Percentiles rank a stretch among this genome's conserved stretches.
Evolutionary conservation across 2,113 vertebrate species (phyloP).

Genomic region (Cyanoderma ruficeps): DNA sequence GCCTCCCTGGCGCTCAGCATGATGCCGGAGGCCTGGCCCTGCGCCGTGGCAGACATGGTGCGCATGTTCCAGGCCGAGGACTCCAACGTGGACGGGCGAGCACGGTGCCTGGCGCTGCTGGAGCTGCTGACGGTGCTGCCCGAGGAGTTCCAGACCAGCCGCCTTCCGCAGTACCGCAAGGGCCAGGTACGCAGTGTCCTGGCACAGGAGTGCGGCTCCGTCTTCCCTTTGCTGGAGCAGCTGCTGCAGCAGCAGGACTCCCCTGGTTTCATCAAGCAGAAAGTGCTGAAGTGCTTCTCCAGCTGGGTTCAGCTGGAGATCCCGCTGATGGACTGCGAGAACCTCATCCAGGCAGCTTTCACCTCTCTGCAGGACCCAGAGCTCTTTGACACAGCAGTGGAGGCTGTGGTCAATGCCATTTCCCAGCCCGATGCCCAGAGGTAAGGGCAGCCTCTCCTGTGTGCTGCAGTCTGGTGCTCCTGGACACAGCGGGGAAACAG

Average conservation of each 20-base stretch:
- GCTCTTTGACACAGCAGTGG: slow-evolving; percentile 96
- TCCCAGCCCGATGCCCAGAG: slow-evolving; percentile 97
- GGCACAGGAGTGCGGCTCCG: slow-evolving; percentile 88
- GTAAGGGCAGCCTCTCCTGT: slow-evolving; percentile 70
- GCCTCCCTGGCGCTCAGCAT: slow-evolving; percentile 97
- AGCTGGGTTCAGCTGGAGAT: slow-evolving; percentile 98
- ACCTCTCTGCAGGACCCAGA: slow-evolving; percentile 90
- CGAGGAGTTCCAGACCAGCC: slow-evolving; percentile 98
- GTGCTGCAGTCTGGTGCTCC: not conserved
- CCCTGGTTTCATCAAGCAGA: slow-evolving; percentile 93
- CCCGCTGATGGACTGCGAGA: slow-evolving; percentile 91
- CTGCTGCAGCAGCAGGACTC: slow-evolving; percentile 91
- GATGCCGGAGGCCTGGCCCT: slow-evolving; percentile 97
- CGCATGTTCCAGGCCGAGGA: slow-evolving; percentile 95
- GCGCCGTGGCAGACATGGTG: slow-evolving; percentile 95
- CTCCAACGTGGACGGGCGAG: slow-evolving; percentile 89
- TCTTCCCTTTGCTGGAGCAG: slow-evolving; percentile 94
- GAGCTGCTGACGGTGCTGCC: slow-evolving; percentile 97
- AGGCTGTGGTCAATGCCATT: slow-evolving; percentile 97
- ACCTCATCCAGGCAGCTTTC: slow-evolving; percentile 92
- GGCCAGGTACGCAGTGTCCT: slow-evolving; percentile 93
- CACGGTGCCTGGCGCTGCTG: slow-evolving; percentile 92
- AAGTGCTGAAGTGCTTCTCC: slow-evolving; percentile 96
- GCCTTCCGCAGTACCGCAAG: slow-evolving; percentile 93
- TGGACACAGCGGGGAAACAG: not conserved